phyloP scores from a whole-genome alignment of 2,113 vertebrate species.

The Phrynosoma blainvillii region DNA sequence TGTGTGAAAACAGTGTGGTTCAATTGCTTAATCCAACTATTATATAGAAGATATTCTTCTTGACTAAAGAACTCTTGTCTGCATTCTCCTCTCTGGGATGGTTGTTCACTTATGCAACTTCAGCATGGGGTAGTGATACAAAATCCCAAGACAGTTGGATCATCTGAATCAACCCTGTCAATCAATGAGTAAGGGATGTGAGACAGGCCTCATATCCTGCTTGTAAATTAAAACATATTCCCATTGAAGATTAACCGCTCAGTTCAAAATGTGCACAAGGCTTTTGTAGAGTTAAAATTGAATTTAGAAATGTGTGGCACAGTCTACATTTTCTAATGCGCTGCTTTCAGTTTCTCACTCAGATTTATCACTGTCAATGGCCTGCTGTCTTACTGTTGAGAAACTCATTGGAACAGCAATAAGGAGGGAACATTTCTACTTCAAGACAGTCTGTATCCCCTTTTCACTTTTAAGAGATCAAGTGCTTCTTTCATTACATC shows the following conservation, averaged over 20 bases:
- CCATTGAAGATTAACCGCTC: background rate
- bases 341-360: background rate
- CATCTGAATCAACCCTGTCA: too few relatives aligned
- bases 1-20: too few relatives aligned
- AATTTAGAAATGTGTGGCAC: background rate
- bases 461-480: constrained; percentile 13
- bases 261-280: background rate
- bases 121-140: too few relatives aligned
- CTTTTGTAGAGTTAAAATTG: background rate
- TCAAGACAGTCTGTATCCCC: background rate
- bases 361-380: constrained; percentile 31
- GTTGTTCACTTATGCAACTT: too few relatives aligned
- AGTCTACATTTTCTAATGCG: background rate
- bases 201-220: too few relatives aligned
- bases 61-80: too few relatives aligned
- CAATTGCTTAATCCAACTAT: too few relatives aligned
- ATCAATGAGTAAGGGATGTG: too few relatives aligned
- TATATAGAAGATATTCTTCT: too few relatives aligned
- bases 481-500: background rate
- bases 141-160: too few relatives aligned
- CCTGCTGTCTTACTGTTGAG: background rate
- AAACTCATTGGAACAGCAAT: constrained; percentile 4
- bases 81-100: too few relatives aligned
- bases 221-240: background rate
- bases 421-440: background rate